Evolutionary conservation across 2,888 invertebrate species (phyloP).

Genomic region (Oxyteleia sp.): DNA sequence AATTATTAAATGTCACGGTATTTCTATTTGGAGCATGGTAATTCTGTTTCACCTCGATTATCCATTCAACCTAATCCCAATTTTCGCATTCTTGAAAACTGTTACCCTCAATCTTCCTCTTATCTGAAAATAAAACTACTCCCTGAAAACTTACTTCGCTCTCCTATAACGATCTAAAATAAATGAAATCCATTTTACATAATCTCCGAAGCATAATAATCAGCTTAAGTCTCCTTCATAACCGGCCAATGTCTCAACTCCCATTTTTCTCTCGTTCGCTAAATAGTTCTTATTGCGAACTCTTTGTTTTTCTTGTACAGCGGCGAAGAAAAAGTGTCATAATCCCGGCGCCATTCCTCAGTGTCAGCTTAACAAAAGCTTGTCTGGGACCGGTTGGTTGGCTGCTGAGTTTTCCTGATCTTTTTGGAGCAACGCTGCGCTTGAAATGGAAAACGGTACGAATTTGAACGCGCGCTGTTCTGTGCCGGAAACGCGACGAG

Average conservation of each 20-base stretch:
- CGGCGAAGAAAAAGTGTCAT: slow-evolving; percentile 13
- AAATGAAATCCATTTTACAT: too few relatives aligned
- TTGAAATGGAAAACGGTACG: slow-evolving; percentile 43
- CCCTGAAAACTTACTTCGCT: too few relatives aligned
- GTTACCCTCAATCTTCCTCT: too few relatives aligned
- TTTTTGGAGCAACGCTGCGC: slow-evolving; percentile 27
- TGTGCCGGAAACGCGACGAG: slow-evolving; percentile 46
- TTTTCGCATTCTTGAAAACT: too few relatives aligned
- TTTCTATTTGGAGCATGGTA: too few relatives aligned
- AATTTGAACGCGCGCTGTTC: slow-evolving; percentile 11
- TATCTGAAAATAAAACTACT: too few relatives aligned
- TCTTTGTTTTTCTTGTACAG: slow-evolving; percentile 5
- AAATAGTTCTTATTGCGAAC: slow-evolving; percentile 25
- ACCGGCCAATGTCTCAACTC: neutral
- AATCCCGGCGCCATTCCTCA: slow-evolving; percentile 45
- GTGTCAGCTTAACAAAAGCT: slow-evolving; percentile 58
- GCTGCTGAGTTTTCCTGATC: slow-evolving; percentile 1
- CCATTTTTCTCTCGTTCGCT: neutral
- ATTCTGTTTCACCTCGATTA: too few relatives aligned
- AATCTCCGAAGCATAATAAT: too few relatives aligned
- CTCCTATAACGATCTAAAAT: too few relatives aligned
- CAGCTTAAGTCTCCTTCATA: slow-evolving; percentile 27
- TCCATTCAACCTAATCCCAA: too few relatives aligned
- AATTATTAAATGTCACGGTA: too few relatives aligned
- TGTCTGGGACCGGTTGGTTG: slow-evolving; percentile 10